phyloP scores from a whole-genome alignment of 2,113 vertebrate genomes.

The Gambusia affinis region DNA sequence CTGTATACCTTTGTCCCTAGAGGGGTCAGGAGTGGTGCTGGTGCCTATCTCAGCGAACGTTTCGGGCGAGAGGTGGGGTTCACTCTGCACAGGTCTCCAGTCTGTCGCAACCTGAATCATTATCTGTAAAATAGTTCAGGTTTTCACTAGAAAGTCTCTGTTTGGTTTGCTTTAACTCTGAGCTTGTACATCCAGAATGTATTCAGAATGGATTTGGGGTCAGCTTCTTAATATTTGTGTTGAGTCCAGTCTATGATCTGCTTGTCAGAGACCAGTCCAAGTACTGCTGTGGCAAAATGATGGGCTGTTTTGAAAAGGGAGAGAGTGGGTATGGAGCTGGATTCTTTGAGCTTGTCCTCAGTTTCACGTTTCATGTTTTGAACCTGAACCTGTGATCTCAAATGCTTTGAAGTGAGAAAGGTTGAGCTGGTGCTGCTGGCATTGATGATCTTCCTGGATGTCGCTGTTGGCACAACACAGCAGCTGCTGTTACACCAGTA shows the following conservation, averaged over 20 bases:
- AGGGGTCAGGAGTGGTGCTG: no score
- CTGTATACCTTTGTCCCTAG: no score
- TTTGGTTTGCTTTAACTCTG: neutral
- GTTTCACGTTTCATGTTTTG: constrained; percentile 67
- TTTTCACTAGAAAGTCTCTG: no score
- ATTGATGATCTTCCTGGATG: constrained; percentile 28
- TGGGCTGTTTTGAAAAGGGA: constrained; percentile 61
- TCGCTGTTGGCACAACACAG: constrained; percentile 61
- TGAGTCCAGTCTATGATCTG: constrained; percentile 26
- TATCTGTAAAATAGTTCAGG: neutral
- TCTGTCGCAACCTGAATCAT: no score
- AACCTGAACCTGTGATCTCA: constrained; percentile 58
- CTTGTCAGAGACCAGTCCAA: constrained; percentile 20
- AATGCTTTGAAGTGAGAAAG: constrained; percentile 68
- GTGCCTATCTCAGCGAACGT: no score
- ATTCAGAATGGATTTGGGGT: neutral
- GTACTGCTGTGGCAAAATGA: constrained; percentile 34
- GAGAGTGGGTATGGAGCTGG: constrained; percentile 29
- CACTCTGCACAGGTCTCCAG: no score
- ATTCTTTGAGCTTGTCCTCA: constrained; percentile 62
- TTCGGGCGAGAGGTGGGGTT: no score
- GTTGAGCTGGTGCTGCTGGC: constrained; percentile 42
- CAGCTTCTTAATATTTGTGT: neutral
- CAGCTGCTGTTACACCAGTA: constrained; percentile 24
- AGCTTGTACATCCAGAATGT: neutral